phyloP scores from a whole-genome alignment of 2,797 vertebrate genomes.

The Mormyrops boulengeri region DNA sequence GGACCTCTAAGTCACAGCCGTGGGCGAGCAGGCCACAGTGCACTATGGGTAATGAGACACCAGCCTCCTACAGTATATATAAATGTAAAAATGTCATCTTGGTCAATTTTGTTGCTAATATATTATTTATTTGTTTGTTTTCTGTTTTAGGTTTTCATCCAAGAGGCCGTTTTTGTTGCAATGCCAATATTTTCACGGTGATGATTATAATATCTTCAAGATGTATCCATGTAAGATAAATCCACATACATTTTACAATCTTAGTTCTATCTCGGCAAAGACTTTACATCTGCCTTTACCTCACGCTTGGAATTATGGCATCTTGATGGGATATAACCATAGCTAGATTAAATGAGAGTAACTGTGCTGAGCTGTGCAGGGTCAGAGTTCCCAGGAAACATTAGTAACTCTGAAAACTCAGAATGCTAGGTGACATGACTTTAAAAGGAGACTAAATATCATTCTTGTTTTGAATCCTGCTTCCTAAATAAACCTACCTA shows the following conservation, averaged over 20 bases:
- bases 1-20: not conserved
- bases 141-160: conserved; percentile 59
- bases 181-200: conserved; percentile 33
- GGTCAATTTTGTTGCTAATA: not conserved
- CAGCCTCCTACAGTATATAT: not conserved
- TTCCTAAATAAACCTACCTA: not conserved
- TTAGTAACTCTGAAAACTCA: not conserved
- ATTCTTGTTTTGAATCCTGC: not conserved
- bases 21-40: not conserved
- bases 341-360: not conserved
- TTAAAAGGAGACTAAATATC: not conserved
- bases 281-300: conserved; percentile 41
- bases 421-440: not conserved
- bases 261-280: conserved; percentile 20
- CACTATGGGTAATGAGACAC: not conserved
- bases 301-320: conserved; percentile 27
- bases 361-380: not conserved
- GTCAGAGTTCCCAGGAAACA: not conserved
- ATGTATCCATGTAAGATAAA: conserved; percentile 23
- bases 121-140: conserved; percentile 12
- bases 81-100: not conserved
- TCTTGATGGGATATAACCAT: not conserved
- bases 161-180: conserved; percentile 38
- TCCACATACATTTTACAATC: conserved; percentile 15
- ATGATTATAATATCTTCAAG: conserved; percentile 40